phyloP scores from a whole-genome alignment of 2,888 invertebrate species.

The Rhingia rostrata region DNA sequence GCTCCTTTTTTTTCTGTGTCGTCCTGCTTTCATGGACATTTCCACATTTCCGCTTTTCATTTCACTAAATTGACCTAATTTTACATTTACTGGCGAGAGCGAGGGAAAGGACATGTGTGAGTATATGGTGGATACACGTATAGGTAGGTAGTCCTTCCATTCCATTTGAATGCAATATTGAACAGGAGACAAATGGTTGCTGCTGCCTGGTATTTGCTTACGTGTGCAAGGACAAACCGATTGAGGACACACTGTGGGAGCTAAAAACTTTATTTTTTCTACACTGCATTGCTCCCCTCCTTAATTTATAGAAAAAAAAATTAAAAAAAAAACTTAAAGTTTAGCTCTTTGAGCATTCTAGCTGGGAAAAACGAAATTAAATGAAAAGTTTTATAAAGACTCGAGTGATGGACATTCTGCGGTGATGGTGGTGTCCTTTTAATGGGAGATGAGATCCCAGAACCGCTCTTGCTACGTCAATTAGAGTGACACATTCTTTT shows the following conservation, averaged over 20 bases:
- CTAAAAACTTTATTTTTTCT: not conserved
- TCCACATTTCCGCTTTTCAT: constrained; percentile 63
- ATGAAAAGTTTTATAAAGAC: constrained; percentile 14
- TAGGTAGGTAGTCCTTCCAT: constrained; percentile 1
- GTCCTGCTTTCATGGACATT: constrained; percentile 33
- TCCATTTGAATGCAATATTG: constrained; percentile 32
- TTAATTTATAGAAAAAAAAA: not conserved
- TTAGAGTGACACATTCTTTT: constrained; percentile 5
- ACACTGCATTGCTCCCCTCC: no score
- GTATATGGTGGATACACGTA: not conserved
- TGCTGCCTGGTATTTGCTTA: constrained; percentile 22
- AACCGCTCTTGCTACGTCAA: constrained; percentile 1
- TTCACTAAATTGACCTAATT: constrained; percentile 68
- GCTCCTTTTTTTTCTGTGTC: constrained; percentile 13
- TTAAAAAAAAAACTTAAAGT: constrained; percentile 1
- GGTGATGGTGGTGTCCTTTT: constrained; percentile 1
- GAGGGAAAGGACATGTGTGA: constrained; percentile 6
- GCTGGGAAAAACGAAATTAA: not conserved
- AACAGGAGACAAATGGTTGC: constrained; percentile 52
- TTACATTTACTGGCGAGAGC: constrained; percentile 14
- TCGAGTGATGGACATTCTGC: constrained; percentile 1
- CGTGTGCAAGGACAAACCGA: constrained; percentile 39
- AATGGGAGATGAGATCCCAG: constrained; percentile 19
- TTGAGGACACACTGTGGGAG: constrained; percentile 8
- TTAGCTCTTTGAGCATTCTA: not conserved